Conservation (phyloP, 2,888 invertebrate species). For the Tetranychus piercei region DNA sequence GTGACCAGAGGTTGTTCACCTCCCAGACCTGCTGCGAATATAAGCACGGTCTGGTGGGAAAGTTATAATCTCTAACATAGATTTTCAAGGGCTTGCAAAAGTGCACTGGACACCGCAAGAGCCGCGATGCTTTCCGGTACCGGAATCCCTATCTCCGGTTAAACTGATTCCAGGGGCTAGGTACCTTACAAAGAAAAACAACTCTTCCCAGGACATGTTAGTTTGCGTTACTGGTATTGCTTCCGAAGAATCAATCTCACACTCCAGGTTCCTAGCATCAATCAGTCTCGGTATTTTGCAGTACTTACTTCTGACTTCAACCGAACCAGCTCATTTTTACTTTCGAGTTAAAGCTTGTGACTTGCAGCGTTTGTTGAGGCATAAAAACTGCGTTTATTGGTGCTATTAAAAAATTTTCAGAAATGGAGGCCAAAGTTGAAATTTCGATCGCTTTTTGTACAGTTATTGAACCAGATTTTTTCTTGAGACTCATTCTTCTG, state of each 20-base stretch:
- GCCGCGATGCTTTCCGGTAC: constrained; percentile 34
- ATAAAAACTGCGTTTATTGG: too few relatives aligned
- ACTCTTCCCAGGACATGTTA: constrained; percentile 34
- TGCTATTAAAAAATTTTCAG: too few relatives aligned
- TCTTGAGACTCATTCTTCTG: too few relatives aligned
- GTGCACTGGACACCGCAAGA: constrained; percentile 31
- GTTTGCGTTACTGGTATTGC: constrained; percentile 31
- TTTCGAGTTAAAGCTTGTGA: too few relatives aligned
- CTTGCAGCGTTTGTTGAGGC: too few relatives aligned
- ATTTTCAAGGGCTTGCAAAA: constrained; percentile 33
- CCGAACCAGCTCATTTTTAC: too few relatives aligned
- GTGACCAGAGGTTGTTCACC: constrained; percentile 35
- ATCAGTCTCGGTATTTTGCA: too few relatives aligned
- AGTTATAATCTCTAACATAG: constrained; percentile 29
- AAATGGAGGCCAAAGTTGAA: too few relatives aligned
- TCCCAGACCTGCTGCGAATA: constrained; percentile 58
- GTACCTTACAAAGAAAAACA: constrained; percentile 35
- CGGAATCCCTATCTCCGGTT: constrained; percentile 33
- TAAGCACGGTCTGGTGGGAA: constrained; percentile 31
- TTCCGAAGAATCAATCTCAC: constrained; percentile 28
- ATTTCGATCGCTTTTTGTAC: too few relatives aligned
- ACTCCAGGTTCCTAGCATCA: constrained; percentile 31
- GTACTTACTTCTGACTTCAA: too few relatives aligned
- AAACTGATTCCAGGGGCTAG: constrained; percentile 35
- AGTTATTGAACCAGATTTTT: too few relatives aligned